Conservation (phyloP, 2,888 invertebrate species). For the Diarsia rubi region DNA sequence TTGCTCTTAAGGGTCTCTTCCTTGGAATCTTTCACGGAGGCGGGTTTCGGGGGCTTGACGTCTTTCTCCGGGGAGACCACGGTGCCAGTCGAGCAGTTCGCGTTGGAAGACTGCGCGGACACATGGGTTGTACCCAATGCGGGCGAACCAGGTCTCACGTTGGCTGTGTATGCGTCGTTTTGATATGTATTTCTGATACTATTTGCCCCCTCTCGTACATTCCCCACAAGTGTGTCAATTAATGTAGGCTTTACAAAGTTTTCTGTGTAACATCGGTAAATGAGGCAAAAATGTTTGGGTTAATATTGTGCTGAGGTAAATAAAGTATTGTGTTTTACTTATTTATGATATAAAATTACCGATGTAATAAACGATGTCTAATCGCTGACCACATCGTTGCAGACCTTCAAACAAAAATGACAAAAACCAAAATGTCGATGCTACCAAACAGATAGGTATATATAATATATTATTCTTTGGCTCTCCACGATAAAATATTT, state of each 20-base stretch:
- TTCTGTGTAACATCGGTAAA: constrained; percentile 51
- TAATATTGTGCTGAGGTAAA: constrained; percentile 39
- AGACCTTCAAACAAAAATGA: constrained; percentile 61
- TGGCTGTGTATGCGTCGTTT: constrained; percentile 74
- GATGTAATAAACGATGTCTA: constrained; percentile 63
- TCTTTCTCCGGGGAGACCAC: constrained; percentile 67
- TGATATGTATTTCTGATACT: constrained; percentile 55
- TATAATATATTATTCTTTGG: constrained; percentile 36
- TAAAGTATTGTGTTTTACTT: constrained; percentile 52
- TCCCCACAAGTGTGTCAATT: constrained; percentile 51
- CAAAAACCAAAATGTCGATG: constrained; percentile 57
- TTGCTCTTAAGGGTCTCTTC: constrained; percentile 63
- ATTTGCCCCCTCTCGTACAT: constrained; percentile 40
- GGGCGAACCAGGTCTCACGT: constrained; percentile 84
- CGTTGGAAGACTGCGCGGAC: constrained; percentile 74
- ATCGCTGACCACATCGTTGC: constrained; percentile 63
- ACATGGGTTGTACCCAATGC: constrained; percentile 69
- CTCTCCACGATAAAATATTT: constrained; percentile 14
- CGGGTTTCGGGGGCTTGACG: constrained; percentile 68
- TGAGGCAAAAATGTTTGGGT: constrained; percentile 23
- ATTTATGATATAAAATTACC: constrained; percentile 54
- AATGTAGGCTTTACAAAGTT: constrained; percentile 55
- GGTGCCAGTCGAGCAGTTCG: constrained; percentile 66
- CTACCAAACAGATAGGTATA: constrained; percentile 8
- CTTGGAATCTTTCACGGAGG: constrained; percentile 62